phyloP scores from a whole-genome alignment of 2,888 invertebrate genomes.

The Synergus laeviventris region DNA sequence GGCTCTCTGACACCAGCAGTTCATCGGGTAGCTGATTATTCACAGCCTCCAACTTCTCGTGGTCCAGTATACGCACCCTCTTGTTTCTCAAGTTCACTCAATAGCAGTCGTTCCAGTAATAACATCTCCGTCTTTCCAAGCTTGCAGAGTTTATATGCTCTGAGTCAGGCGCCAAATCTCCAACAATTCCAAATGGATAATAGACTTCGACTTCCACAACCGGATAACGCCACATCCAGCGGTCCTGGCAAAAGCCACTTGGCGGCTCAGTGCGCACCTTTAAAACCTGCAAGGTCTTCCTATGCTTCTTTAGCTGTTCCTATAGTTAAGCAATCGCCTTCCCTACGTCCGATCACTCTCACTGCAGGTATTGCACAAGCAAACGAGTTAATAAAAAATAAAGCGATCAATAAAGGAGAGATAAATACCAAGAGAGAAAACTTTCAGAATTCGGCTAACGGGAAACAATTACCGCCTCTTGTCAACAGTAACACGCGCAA shows the following conservation, averaged over 20 bases:
- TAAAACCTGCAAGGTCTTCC: conserved; percentile 65
- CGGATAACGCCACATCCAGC: conserved; percentile 14
- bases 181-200: conserved; percentile 65
- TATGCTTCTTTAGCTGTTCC: conserved; percentile 65
- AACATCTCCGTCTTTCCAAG: conserved; percentile 57
- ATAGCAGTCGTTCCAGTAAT: conserved; percentile 44
- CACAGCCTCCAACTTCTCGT: conserved; percentile 56
- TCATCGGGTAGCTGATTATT: conserved; percentile 63
- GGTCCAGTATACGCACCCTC: conserved; percentile 66
- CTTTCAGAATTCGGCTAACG: conserved; percentile 39
- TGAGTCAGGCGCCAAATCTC: conserved; percentile 63
- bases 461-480: conserved; percentile 42
- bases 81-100: conserved; percentile 56
- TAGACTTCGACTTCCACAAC: conserved; percentile 53
- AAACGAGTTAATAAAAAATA: conserved; percentile 44
- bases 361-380: conserved; percentile 9
- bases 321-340: conserved; percentile 59
- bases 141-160: conserved; percentile 42
- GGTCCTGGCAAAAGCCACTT: conserved; percentile 62
- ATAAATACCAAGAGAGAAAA: conserved; percentile 30
- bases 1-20: conserved; percentile 69
- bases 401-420: conserved; percentile 37
- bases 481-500: background rate
- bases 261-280: conserved; percentile 68
- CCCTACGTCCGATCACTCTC: background rate